Conservation (phyloP, 2,888 invertebrate species). For the Anarsia innoxiella region DNA sequence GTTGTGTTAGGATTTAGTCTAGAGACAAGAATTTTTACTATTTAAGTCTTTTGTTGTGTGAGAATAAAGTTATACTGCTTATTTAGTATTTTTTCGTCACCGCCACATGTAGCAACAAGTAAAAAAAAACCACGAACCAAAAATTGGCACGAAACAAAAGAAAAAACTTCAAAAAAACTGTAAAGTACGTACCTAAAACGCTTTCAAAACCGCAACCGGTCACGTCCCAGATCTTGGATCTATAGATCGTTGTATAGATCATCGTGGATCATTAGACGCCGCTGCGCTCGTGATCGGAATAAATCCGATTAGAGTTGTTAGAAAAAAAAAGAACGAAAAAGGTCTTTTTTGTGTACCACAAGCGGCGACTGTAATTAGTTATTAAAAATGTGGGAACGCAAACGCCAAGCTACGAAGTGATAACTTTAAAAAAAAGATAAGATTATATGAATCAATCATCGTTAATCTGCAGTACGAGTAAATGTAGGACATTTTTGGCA, state of each 20-base stretch:
- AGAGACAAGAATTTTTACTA: too few species aligned
- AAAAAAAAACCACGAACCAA: too few species aligned
- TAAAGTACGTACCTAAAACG: constrained; percentile 2
- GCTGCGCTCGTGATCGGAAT: constrained; percentile 38
- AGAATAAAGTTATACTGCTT: too few species aligned
- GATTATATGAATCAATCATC: constrained; percentile 7
- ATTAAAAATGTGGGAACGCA: too few species aligned
- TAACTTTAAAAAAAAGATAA: constrained; percentile 1
- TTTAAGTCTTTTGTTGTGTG: too few species aligned
- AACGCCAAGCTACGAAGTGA: too few species aligned
- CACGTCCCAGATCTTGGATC: constrained; percentile 21
- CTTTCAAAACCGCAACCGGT: constrained; percentile 11
- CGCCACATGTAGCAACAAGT: too few species aligned
- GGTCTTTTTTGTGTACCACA: constrained; percentile 1
- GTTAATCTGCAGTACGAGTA: neutral
- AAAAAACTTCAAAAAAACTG: constrained; percentile 1
- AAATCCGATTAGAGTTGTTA: constrained; percentile 24
- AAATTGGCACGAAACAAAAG: too few species aligned
- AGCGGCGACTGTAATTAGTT: constrained; percentile 8
- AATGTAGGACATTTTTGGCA: too few species aligned
- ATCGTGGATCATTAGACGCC: constrained; percentile 31
- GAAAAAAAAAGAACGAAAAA: neutral
- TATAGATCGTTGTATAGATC: constrained; percentile 16
- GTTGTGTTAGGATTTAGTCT: too few species aligned
- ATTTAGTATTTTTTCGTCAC: too few species aligned